Conservation (phyloP, 2,113 vertebrate species). For the Etheostoma spectabile region DNA sequence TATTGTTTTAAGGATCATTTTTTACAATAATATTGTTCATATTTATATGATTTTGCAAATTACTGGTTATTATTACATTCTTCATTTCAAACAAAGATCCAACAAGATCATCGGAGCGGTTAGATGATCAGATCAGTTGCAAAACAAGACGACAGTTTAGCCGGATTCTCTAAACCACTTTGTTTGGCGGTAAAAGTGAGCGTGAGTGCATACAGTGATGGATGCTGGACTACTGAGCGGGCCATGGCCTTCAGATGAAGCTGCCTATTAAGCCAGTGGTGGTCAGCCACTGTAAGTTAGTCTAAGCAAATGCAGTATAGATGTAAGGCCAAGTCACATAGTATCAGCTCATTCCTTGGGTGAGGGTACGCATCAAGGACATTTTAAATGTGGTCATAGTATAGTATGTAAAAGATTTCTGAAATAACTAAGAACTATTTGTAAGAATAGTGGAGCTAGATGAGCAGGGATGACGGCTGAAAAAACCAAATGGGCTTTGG, state of each 20-base stretch:
- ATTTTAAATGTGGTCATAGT: slow-evolving; percentile 4
- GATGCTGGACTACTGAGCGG: neutral
- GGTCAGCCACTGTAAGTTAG: too few species aligned
- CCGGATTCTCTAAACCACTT: neutral
- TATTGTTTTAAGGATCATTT: neutral
- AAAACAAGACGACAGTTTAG: neutral
- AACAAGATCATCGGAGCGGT: neutral
- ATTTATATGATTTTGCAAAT: slow-evolving; percentile 5
- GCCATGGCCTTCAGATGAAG: too few species aligned
- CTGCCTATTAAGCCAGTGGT: too few species aligned
- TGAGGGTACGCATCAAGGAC: neutral
- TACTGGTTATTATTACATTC: neutral
- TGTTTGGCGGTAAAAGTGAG: neutral
- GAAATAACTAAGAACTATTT: neutral
- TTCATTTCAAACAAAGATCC: neutral
- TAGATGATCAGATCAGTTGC: neutral
- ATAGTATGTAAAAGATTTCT: neutral
- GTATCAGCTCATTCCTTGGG: neutral
- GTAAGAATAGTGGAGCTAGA: neutral
- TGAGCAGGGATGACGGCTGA: neutral
- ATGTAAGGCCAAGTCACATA: neutral
- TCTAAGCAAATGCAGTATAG: neutral
- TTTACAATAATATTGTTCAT: neutral
- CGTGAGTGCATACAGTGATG: neutral
- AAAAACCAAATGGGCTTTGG: neutral